A percentile compares a stretch with the other conserved stretches of the same genome.
Evolutionary conservation across 2,888 invertebrate species (phyloP).

Genomic region (Pantelozetes paolii): DNA sequence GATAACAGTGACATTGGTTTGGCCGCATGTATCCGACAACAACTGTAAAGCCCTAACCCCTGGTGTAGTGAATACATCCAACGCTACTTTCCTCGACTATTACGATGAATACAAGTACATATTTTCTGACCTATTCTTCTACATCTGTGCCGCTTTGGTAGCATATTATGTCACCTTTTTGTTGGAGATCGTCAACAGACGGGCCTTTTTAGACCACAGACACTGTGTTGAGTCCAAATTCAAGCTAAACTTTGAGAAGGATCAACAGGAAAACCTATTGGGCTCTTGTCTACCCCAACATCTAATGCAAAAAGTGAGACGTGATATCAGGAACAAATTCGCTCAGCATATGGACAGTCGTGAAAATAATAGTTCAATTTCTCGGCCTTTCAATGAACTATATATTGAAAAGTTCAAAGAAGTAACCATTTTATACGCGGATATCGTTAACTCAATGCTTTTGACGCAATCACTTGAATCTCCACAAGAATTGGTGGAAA

Average conservation of each 20-base stretch:
- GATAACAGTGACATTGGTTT: conserved; percentile 57
- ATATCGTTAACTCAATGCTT: conserved; percentile 86
- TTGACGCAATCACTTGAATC: conserved; percentile 71
- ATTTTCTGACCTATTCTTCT: conserved; percentile 63
- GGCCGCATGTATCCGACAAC: background rate
- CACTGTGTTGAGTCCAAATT: conserved; percentile 80
- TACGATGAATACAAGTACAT: conserved; percentile 11
- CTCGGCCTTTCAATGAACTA: conserved; percentile 63
- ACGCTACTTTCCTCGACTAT: background rate
- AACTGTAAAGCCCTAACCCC: conserved; percentile 4
- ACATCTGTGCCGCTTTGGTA: conserved; percentile 71
- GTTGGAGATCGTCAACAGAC: conserved; percentile 78
- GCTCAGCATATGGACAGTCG: conserved; percentile 25
- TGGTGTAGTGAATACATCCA: background rate
- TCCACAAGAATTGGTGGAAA: conserved; percentile 75
- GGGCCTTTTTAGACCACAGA: conserved; percentile 79
- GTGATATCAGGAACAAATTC: conserved; percentile 57
- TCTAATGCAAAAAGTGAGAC: conserved; percentile 64
- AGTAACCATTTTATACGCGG: conserved; percentile 82
- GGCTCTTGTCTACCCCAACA: conserved; percentile 65
- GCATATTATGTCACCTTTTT: conserved; percentile 82
- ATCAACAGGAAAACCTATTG: conserved; percentile 66
- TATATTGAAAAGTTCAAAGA: conserved; percentile 84
- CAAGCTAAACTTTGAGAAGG: conserved; percentile 72
- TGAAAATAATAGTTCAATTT: conserved; percentile 43